Conservation (phyloP, 2,888 invertebrate genomes). For the Sisyra terminalis region DNA sequence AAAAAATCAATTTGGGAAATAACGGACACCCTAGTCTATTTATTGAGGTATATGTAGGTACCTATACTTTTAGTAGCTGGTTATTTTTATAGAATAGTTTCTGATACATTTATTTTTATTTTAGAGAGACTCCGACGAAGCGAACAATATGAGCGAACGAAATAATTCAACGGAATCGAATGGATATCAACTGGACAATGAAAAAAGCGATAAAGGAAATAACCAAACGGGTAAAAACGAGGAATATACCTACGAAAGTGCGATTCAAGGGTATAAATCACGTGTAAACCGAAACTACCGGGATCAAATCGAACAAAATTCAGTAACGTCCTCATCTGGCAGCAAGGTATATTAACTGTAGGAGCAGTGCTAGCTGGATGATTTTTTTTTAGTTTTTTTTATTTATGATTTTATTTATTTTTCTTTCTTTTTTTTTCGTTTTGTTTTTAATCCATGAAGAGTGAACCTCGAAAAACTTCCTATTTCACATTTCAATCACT, state of each 20-base stretch:
- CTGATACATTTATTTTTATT: neutral
- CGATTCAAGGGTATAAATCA: slow-evolving; percentile 73
- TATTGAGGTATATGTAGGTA: too few species aligned
- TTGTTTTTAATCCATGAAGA: slow-evolving; percentile 2
- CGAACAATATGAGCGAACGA: neutral
- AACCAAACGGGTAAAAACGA: slow-evolving; percentile 42
- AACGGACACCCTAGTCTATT: too few species aligned
- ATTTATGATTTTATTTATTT: slow-evolving; percentile 2
- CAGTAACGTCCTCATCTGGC: neutral
- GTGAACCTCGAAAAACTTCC: slow-evolving; percentile 3
- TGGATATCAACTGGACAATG: slow-evolving; percentile 8
- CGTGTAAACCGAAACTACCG: slow-evolving; percentile 34
- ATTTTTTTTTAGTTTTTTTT: neutral
- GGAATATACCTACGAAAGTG: slow-evolving; percentile 76
- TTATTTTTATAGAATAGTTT: too few species aligned
- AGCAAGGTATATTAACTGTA: slow-evolving; percentile 2
- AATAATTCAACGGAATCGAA: neutral
- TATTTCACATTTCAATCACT: slow-evolving; percentile 5
- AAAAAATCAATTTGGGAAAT: too few species aligned
- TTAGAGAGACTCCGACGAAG: slow-evolving; percentile 4
- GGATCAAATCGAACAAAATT: neutral
- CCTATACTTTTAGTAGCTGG: too few species aligned
- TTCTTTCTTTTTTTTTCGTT: slow-evolving; percentile 6
- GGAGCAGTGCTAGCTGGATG: neutral
- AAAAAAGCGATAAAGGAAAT: slow-evolving; percentile 23